Percentiles rank a stretch among this genome's conserved stretches.
Evolutionary conservation across 2,888 invertebrate genomes (phyloP).

Genomic region (Hemithea aestivaria): DNA sequence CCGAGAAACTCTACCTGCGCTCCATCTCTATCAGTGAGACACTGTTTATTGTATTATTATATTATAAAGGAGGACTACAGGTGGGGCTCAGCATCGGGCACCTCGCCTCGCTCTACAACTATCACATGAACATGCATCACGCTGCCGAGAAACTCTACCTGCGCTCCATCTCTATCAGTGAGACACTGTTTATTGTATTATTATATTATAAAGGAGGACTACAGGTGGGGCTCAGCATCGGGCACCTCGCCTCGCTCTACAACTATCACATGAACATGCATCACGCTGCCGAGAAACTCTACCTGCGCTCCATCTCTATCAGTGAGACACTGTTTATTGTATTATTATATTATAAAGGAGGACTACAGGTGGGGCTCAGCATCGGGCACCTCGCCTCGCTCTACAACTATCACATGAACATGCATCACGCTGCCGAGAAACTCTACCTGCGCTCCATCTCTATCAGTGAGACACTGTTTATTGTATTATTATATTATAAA

Average conservation of each 20-base stretch:
- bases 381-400: conserved; percentile 95
- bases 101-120: conserved; percentile 96
- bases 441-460: conserved; percentile 90
- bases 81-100: conserved; percentile 94
- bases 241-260: conserved; percentile 95
- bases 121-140: conserved; percentile 92
- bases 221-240: conserved; percentile 93
- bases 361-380: conserved; percentile 92
- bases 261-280: conserved; percentile 96
- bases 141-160: conserved; percentile 93
- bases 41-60: too few relatives aligned
- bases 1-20: conserved; percentile 91
- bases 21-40: conserved; percentile 92
- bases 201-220: too few relatives aligned
- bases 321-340: too few relatives aligned
- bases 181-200: too few relatives aligned
- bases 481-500: too few relatives aligned
- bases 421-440: conserved; percentile 90
- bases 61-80: too few relatives aligned
- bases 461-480: too few relatives aligned
- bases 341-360: too few relatives aligned
- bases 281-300: conserved; percentile 90
- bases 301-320: too few relatives aligned
- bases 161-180: conserved; percentile 93
- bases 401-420: conserved; percentile 96